Percentiles rank a stretch among this genome's conserved stretches.
These are phyloP conservation scores for Papilio aristodemus DNA, from an alignment of 1,140 invertebrate species.

Conservation along the genomic window DNA sequence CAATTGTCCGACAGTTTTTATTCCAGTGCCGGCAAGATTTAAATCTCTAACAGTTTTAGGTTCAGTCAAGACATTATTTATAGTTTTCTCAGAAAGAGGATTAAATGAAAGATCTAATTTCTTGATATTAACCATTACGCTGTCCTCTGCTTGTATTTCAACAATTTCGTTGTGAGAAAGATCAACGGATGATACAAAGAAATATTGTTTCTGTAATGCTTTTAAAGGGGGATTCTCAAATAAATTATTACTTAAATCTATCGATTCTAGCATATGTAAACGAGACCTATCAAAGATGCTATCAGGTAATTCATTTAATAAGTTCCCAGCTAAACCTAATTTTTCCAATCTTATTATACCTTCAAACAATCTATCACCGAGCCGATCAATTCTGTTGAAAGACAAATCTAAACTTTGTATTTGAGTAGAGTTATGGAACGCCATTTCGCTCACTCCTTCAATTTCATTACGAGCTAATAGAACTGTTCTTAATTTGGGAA, in stretches of 20 bases:
- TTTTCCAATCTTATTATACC: constrained; percentile 88
- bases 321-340: constrained; percentile 88
- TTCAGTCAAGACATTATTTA: constrained; percentile 89
- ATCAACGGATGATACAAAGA: constrained; percentile 89
- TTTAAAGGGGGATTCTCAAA: constrained; percentile 89
- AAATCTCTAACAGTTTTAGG: constrained; percentile 92
- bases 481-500: constrained; percentile 86
- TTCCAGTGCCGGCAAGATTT: constrained; percentile 90
- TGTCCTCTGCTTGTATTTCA: constrained; percentile 90
- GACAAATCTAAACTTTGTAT: constrained; percentile 90
- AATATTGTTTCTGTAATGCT: constrained; percentile 90
- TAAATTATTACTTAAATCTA: constrained; percentile 89
- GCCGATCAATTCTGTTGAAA: constrained; percentile 86
- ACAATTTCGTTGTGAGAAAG: constrained; percentile 89
- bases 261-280: constrained; percentile 89
- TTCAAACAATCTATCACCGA: constrained; percentile 91
- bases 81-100: constrained; percentile 86
- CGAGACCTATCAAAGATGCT: constrained; percentile 91
- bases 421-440: constrained; percentile 94
- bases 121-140: constrained; percentile 93
- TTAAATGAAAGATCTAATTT: constrained; percentile 92
- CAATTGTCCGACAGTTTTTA: constrained; percentile 84
- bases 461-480: constrained; percentile 88
- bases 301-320: constrained; percentile 87
- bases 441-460: constrained; percentile 90